Base-by-base conservation (phyloP, 2,797 vertebrate species). In the Sarcophilus harrisii region DNA sequence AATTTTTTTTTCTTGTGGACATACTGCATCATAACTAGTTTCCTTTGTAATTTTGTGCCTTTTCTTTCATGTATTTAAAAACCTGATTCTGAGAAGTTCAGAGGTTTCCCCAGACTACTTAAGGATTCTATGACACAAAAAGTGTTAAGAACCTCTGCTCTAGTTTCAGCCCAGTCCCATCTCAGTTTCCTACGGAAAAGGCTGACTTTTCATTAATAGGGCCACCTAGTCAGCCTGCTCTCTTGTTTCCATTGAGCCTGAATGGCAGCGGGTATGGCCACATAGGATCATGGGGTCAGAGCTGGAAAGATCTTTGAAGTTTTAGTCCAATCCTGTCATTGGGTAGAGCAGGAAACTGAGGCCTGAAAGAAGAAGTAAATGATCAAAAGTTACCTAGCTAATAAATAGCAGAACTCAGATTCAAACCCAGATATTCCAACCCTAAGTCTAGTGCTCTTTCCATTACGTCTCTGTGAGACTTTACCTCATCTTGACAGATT, bases 291-390 rank as follows among this genome's bases (percentile, higher is more conserved):
- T 8, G 16, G 32, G 13, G 16, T 66, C 27, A 38, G 32, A 38
- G 14, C 32, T n/a, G n/a, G 8, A 38, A 73, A n/a, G 18, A 38
- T 0, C 66, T 73, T 16, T 38, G 66, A 10, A n/a, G 24, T 38
- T 38, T 73, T 96, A 90, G 91, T 91, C 49, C 54, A 92, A 91
- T 73, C 45, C 38, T 91, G 58, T 93, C 92, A 57, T 54, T 92
- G 95, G 94, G 89, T 62, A 94, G 66, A 95, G 58, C 90, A 91
- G 18, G 59, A 91, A 62, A 49, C 28, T 59, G 90, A 93, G 21
- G 91, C 95, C 90, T 49, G 91, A 91, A 58, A 95, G 62, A 29
- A 45, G 29, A 93, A 57, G 27, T 91, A 32, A 2, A 66, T 96
- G 52, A 30, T 57, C 96, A 11, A 16, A 89, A 87, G 29, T 95